Percentiles rank a stretch among this genome's conserved stretches.
These are phyloP conservation scores for Diacarnus erythraeanus DNA, from an alignment of 37 sponge, comb jelly and placozoan genomes.

Conservation along the genomic window DNA sequence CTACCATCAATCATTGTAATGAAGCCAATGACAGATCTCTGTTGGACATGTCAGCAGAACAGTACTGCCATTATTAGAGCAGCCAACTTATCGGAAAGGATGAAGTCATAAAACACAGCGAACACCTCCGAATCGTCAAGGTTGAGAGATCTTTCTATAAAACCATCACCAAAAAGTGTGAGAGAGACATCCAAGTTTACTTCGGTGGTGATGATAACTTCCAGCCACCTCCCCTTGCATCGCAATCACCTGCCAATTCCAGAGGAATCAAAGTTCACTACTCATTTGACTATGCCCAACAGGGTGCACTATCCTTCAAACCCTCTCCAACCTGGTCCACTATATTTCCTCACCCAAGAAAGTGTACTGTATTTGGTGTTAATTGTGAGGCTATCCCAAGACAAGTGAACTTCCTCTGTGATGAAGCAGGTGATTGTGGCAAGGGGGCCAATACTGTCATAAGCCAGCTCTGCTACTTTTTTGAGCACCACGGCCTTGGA, in stretches of 20 bases:
- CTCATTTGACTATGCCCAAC: not conserved
- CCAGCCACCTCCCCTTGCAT: not conserved
- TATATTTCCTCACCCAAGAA: constrained; percentile 14
- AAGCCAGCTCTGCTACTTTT: no score
- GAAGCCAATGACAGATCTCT: no score
- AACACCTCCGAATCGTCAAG: not conserved
- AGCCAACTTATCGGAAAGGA: not conserved
- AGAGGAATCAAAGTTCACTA: not conserved
- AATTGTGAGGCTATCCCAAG: constrained; percentile 57
- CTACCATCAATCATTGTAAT: no score
- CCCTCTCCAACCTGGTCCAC: not conserved
- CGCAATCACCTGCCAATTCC: not conserved
- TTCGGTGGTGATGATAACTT: not conserved
- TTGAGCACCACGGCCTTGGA: no score
- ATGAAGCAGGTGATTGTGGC: constrained; percentile 26
- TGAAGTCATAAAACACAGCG: not conserved
- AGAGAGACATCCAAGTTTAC: not conserved
- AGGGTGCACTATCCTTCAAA: not conserved
- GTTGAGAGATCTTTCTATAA: not conserved
- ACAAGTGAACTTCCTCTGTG: constrained; percentile 44
- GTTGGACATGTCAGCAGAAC: not conserved
- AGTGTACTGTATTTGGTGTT: constrained; percentile 64
- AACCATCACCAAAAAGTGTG: not conserved
- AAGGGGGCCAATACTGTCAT: constrained; percentile 37
- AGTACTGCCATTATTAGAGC: not conserved